Evolutionary conservation across 2,888 invertebrate genomes (phyloP).

Genomic region (Coelinius sp.): DNA sequence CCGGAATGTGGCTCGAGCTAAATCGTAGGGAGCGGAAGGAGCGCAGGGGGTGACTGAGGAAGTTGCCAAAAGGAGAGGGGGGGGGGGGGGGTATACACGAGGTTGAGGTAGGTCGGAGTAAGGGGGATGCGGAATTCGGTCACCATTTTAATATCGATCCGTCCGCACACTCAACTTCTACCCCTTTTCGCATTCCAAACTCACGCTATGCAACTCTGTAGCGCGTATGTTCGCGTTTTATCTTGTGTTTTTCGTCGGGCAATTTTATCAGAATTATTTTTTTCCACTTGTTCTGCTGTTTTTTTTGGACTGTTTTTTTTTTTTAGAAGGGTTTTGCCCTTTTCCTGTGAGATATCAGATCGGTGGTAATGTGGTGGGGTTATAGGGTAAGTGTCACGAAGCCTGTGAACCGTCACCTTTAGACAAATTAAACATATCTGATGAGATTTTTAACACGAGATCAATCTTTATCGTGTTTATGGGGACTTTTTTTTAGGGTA

Average conservation of each 20-base stretch:
- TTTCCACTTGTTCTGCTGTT: not conserved
- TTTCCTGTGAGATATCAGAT: not conserved
- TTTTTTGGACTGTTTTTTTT: not conserved
- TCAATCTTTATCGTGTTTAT: not conserved
- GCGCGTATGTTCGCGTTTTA: not conserved
- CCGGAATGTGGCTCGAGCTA: slow-evolving; percentile 38
- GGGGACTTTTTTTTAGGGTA: no score
- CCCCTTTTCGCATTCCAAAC: slow-evolving; percentile 42
- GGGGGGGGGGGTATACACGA: slow-evolving; percentile 28
- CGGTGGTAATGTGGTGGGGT: not conserved
- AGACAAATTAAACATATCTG: slow-evolving; percentile 7
- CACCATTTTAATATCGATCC: slow-evolving; percentile 71
- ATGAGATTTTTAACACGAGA: not conserved
- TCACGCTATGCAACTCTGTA: slow-evolving; percentile 34
- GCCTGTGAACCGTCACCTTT: not conserved
- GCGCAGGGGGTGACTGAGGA: slow-evolving; percentile 36
- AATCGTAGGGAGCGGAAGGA: slow-evolving; percentile 37
- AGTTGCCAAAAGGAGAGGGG: slow-evolving; percentile 19
- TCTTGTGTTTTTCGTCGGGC: not conserved
- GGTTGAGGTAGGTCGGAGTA: slow-evolving; percentile 67
- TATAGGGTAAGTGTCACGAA: slow-evolving; percentile 3
- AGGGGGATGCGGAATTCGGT: slow-evolving; percentile 66
- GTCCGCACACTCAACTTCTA: slow-evolving; percentile 36
- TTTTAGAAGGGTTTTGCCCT: not conserved
- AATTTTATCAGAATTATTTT: not conserved